Base-by-base conservation (phyloP, 2,888 invertebrate species). In the Thera obeliscata region DNA sequence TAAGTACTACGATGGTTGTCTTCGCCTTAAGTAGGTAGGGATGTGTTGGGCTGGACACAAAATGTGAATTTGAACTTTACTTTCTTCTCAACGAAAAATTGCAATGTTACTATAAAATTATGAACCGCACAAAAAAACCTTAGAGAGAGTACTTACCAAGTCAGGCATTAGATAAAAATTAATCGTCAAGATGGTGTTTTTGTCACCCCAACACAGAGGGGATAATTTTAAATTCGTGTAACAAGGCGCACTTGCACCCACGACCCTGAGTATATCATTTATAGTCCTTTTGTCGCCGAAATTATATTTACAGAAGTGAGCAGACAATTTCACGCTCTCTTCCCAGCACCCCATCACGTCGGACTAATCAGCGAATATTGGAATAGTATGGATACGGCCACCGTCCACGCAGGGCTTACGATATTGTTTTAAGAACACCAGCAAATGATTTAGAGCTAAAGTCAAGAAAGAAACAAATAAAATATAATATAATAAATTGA, bases 241-340 rank as follows among this genome's bases (percentile, higher is more conserved):
- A 89, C 87, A 80, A 87, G 89, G 84, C 84, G 81, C 89, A 88
- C 89, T 88, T 89, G 89, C 87, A 86, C 84, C 69, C 80, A 79
- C 85, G 88, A 86, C 90, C 88, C 90, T 78, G 87, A 86, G 86
- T 88, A 83, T 92, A 91, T 91, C 92, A 91, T 92, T 92, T 90
- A 90, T 91, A 89, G 91, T 89, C 93, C 93, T 93, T 93, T 93
- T 93, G 93, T 93, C 91, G 87, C 88, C 91, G 84, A 93, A 93
- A 93, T 93, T 91, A 93, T 93, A 93, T 93, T 93, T 93, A 93
- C 93, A 93, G 91, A 93, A 93, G 92, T 91, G 93, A 93, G 90
- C 92, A 92, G 93, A 93, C 93, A 94, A 94, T 93, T 94, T 94
- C 93, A 94, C 92, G 93, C 86, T 93, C 90, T 89, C 91, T 91